Conservation (phyloP, 2,113 vertebrate species). For the Chionomys nivalis region DNA sequence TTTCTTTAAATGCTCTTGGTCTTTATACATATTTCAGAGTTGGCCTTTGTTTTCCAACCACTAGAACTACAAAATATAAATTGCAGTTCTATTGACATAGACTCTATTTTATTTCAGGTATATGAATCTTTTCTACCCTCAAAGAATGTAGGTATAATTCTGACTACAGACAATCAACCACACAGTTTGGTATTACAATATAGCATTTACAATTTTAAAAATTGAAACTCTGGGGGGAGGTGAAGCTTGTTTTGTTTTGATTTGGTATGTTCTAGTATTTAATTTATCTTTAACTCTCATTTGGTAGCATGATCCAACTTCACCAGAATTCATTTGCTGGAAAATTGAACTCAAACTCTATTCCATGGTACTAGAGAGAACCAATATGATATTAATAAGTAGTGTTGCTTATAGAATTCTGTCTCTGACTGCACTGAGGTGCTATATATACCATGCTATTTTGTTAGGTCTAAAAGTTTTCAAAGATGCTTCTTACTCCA, state of each 20-base stretch:
- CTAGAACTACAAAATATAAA: neutral
- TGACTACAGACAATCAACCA: neutral
- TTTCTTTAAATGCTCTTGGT: neutral
- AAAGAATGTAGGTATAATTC: neutral
- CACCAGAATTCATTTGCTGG: neutral
- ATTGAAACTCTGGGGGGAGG: neutral
- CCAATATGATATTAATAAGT: neutral
- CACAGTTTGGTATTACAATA: neutral
- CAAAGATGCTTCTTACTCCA: neutral
- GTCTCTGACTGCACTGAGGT: neutral
- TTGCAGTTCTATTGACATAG: neutral
- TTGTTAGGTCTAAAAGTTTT: conserved; percentile 10
- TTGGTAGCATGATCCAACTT: neutral
- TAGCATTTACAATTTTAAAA: neutral
- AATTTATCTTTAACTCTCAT: neutral
- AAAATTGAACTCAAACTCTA: neutral
- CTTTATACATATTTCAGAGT: neutral
- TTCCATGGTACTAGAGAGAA: neutral
- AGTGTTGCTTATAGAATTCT: neutral
- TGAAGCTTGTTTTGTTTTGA: neutral
- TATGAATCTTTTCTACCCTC: neutral
- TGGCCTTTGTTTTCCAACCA: neutral
- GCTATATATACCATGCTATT: neutral
- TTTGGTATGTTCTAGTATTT: conserved; percentile 1
- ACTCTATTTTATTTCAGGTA: neutral